Percentiles rank a stretch among this genome's conserved stretches.
Evolutionary conservation across 1,140 invertebrate species (phyloP).

Genomic region (Leptinotarsa lineolata): DNA sequence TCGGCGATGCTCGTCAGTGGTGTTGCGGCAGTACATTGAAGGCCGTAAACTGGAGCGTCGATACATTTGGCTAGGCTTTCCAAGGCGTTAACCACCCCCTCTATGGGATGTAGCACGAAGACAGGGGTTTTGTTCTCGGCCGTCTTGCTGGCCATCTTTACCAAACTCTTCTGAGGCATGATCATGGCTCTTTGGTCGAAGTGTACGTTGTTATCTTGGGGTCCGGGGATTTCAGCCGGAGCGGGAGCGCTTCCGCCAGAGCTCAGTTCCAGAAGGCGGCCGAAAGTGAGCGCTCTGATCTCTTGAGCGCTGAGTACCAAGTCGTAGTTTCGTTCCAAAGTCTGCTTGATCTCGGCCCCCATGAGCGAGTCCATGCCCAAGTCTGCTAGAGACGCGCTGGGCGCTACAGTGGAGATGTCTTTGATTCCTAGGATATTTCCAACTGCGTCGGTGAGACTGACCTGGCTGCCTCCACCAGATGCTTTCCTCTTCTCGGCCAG

Average conservation of each 20-base stretch:
- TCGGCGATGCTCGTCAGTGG: constrained; percentile 74
- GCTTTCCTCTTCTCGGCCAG: constrained; percentile 73
- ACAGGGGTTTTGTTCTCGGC: constrained; percentile 55
- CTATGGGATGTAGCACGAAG: constrained; percentile 81
- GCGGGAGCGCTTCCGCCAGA: constrained; percentile 53
- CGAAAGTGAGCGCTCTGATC: constrained; percentile 81
- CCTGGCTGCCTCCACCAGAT: constrained; percentile 54
- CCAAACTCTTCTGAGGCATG: constrained; percentile 68
- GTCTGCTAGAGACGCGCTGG: constrained; percentile 79
- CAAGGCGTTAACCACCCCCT: constrained; percentile 79
- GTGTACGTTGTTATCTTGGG: constrained; percentile 56
- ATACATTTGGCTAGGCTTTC: constrained; percentile 71
- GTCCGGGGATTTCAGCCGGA: constrained; percentile 37
- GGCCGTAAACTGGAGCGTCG: constrained; percentile 79
- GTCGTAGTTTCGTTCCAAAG: constrained; percentile 90
- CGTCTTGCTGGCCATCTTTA: constrained; percentile 62
- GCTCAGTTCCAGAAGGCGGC: constrained; percentile 71
- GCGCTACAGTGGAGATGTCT: constrained; percentile 75
- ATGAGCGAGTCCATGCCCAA: constrained; percentile 97
- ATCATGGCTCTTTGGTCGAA: constrained; percentile 60
- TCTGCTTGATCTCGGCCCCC: constrained; percentile 98
- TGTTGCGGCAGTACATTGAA: constrained; percentile 82
- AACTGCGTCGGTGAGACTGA: constrained; percentile 72
- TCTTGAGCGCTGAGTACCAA: constrained; percentile 86
- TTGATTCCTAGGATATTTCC: constrained; percentile 89